A percentile compares a stretch with the other conserved stretches of the same genome.
Evolutionary conservation across 2,888 invertebrate species (phyloP).

Genomic region (Plusia festucae): DNA sequence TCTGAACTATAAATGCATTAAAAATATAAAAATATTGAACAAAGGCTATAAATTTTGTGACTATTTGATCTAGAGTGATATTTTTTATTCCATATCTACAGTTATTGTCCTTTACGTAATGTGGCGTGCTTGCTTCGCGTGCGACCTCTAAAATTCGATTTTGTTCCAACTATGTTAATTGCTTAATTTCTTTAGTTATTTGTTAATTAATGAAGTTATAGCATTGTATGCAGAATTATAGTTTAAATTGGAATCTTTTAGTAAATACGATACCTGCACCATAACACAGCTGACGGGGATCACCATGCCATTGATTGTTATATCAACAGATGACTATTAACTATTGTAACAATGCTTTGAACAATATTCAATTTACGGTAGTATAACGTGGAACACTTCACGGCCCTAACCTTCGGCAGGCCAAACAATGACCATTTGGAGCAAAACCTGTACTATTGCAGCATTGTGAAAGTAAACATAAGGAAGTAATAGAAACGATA

Average conservation of each 20-base stretch:
- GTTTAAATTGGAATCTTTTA: not conserved
- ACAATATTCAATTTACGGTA: conserved; percentile 22
- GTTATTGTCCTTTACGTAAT: conserved; percentile 56
- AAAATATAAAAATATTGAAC: conserved; percentile 37
- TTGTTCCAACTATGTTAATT: conserved; percentile 58
- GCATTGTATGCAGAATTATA: not conserved
- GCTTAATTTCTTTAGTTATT: conserved; percentile 50
- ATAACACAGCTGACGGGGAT: conserved; percentile 16
- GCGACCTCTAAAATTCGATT: conserved; percentile 56
- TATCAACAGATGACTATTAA: conserved; percentile 27
- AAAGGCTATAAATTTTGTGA: conserved; percentile 18
- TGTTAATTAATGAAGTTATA: conserved; percentile 17
- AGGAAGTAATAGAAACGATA: conserved; percentile 19
- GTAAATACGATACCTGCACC: conserved; percentile 18
- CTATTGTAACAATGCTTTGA: conserved; percentile 14
- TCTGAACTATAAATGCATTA: conserved; percentile 35
- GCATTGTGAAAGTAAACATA: conserved; percentile 19
- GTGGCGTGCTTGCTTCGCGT: conserved; percentile 58
- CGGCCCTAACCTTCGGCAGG: conserved; percentile 9
- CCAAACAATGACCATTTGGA: conserved; percentile 16
- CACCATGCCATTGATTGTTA: not conserved
- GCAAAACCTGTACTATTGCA: conserved; percentile 9
- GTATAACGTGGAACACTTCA: conserved; percentile 30
- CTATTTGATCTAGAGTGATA: conserved; percentile 47
- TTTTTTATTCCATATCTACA: conserved; percentile 47